Conservation (phyloP, 2,113 vertebrate genomes). For the Oncorhynchus mykiss region DNA sequence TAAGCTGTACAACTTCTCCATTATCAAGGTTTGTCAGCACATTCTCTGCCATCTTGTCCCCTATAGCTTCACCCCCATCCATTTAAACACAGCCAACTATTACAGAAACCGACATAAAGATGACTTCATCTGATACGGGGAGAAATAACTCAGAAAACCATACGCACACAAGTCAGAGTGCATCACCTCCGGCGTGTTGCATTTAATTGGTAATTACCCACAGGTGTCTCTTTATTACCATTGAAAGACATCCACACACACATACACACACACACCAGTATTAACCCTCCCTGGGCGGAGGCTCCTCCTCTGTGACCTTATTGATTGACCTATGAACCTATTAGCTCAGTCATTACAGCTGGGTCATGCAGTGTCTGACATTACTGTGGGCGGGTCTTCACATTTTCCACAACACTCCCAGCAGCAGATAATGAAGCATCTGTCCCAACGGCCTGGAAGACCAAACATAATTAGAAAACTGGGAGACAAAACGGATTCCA, state of each 20-base stretch:
- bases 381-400: neutral
- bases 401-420: neutral
- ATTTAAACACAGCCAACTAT: neutral
- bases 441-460: neutral
- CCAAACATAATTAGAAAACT: conserved; percentile 1
- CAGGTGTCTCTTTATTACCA: neutral
- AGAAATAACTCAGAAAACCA: neutral
- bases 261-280: too few species aligned
- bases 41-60: neutral
- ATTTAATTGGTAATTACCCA: neutral
- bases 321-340: conserved; percentile 38
- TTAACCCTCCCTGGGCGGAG: too few species aligned
- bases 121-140: neutral
- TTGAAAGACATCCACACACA: neutral
- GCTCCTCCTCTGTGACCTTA: conserved; percentile 24
- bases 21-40: too few species aligned
- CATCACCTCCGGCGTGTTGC: neutral
- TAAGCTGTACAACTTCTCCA: too few species aligned
- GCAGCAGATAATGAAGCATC: neutral
- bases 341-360: conserved; percentile 16
- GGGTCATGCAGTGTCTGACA: conserved; percentile 16
- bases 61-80: neutral
- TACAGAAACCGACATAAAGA: neutral
- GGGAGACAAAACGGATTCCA: neutral
- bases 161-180: too few species aligned